Evolutionary conservation across 1,140 invertebrate genomes (phyloP).

Genomic region (Drosophila bifasciata): DNA sequence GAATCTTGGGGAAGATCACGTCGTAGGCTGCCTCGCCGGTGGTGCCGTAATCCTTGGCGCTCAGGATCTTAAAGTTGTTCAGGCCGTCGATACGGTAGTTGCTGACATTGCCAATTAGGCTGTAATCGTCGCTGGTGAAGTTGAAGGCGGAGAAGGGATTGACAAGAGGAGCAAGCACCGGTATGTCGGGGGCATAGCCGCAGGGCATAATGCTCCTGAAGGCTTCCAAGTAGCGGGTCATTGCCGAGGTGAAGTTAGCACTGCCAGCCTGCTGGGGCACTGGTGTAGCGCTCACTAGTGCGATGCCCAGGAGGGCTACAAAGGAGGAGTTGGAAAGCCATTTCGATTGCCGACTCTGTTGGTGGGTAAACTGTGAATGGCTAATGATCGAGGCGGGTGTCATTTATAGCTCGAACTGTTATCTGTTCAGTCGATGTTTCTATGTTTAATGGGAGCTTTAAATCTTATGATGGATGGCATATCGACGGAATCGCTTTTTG

Average conservation of each 20-base stretch:
- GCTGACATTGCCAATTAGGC: constrained; percentile 48
- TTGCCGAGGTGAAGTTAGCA: constrained; percentile 35
- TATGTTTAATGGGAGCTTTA: background rate
- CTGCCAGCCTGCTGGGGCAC: constrained; percentile 24
- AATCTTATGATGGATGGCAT: constrained; percentile 43
- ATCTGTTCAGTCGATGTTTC: background rate
- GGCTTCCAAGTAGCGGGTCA: constrained; percentile 45
- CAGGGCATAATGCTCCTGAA: constrained; percentile 64
- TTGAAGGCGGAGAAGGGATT: constrained; percentile 32
- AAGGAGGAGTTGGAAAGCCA: constrained; percentile 42
- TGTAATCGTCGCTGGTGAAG: constrained; percentile 24
- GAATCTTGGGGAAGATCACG: constrained; percentile 52
- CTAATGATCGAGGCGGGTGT: background rate
- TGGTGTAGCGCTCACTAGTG: constrained; percentile 25
- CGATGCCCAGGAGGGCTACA: constrained; percentile 33
- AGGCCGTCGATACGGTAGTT: constrained; percentile 59
- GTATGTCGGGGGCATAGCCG: constrained; percentile 50
- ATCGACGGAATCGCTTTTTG: constrained; percentile 16
- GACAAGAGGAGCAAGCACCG: constrained; percentile 45
- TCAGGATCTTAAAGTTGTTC: constrained; percentile 52
- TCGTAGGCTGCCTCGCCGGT: constrained; percentile 50
- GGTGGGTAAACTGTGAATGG: constrained; percentile 14
- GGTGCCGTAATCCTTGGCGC: constrained; percentile 34
- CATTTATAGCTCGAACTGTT: constrained; percentile 38
- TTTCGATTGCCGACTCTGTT: constrained; percentile 24